Percentiles rank a stretch among this genome's conserved stretches.
These are phyloP conservation scores for Anorthoa munda DNA, from an alignment of 2,888 invertebrate genomes.

Conservation along the genomic window DNA sequence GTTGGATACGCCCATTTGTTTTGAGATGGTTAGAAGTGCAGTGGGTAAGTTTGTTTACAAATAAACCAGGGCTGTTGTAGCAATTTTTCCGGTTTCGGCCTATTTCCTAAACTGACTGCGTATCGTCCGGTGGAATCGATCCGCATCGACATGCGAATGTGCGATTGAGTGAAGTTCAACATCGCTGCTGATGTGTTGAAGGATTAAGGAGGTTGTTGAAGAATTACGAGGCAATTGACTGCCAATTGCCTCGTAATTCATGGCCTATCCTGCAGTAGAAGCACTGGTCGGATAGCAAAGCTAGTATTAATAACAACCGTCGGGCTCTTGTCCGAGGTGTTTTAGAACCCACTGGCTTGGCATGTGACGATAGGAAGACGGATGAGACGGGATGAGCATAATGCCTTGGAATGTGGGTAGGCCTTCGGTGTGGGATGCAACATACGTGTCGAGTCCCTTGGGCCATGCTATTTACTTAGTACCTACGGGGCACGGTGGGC, in stretches of 20 bases:
- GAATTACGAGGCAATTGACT: too few relatives aligned
- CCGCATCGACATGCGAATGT: conserved; percentile 19
- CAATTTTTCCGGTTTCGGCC: conserved; percentile 14
- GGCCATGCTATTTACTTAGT: neutral
- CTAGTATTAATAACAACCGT: neutral
- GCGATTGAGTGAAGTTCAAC: neutral
- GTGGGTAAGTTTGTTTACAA: neutral
- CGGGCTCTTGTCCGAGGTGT: too few relatives aligned
- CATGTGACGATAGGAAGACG: neutral
- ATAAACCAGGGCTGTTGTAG: conserved; percentile 25
- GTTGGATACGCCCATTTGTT: too few relatives aligned
- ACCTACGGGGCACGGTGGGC: neutral
- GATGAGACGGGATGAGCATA: too few relatives aligned
- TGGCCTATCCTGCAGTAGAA: neutral
- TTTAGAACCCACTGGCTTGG: neutral
- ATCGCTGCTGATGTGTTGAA: neutral
- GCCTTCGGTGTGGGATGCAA: neutral
- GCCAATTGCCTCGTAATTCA: neutral
- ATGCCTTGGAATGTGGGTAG: neutral
- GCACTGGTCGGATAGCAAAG: neutral
- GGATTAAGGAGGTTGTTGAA: too few relatives aligned
- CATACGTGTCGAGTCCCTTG: neutral
- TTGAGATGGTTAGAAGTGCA: too few relatives aligned
- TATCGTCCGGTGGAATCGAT: conserved; percentile 16
- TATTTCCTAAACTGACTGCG: conserved; percentile 12